These are phyloP conservation scores for Anhinga anhinga DNA, from an alignment of 2,113 vertebrate species.

Conservation along the genomic window DNA sequence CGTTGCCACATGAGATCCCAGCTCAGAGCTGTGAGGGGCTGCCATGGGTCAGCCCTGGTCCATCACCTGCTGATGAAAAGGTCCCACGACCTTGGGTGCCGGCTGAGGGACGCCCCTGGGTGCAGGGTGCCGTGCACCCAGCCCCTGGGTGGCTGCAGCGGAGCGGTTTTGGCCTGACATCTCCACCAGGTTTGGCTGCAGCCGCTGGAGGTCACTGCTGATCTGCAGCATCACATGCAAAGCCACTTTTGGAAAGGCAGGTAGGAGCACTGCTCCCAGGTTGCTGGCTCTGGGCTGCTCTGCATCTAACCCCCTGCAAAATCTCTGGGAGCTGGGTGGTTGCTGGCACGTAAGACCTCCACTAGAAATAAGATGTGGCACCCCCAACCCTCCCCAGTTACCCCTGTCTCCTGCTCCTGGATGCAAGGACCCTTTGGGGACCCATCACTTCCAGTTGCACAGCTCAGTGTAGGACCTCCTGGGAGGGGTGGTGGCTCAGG, in stretches of 20 bases:
- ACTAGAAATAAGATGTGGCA: not conserved
- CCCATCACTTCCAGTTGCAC: rapidly evolving
- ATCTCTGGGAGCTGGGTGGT: not conserved
- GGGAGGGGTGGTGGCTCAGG: not conserved
- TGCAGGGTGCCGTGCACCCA: not conserved
- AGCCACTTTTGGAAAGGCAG: not conserved
- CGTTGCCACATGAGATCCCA: rapidly evolving
- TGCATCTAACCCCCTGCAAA: too few relatives aligned
- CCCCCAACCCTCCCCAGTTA: too few relatives aligned
- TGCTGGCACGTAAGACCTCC: not conserved
- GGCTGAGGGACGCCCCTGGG: rapidly evolving
- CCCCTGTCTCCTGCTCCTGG: not conserved
- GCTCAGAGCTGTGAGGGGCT: not conserved
- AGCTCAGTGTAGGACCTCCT: not conserved
- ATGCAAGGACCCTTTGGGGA: not conserved
- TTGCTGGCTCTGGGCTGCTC: not conserved
- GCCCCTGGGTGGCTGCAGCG: rapidly evolving
- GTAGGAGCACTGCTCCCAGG: not conserved
- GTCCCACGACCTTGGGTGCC: rapidly evolving
- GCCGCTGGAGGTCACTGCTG: slow-evolving; percentile 46
- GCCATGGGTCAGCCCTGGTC: not conserved
- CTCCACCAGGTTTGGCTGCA: not conserved
- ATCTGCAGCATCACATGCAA: not conserved
- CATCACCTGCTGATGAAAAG: not conserved
- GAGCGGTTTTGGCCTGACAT: rapidly evolving